These are phyloP conservation scores for Pristionchus arcanus DNA, from an alignment of 2,888 invertebrate genomes.

Conservation along the genomic window DNA sequence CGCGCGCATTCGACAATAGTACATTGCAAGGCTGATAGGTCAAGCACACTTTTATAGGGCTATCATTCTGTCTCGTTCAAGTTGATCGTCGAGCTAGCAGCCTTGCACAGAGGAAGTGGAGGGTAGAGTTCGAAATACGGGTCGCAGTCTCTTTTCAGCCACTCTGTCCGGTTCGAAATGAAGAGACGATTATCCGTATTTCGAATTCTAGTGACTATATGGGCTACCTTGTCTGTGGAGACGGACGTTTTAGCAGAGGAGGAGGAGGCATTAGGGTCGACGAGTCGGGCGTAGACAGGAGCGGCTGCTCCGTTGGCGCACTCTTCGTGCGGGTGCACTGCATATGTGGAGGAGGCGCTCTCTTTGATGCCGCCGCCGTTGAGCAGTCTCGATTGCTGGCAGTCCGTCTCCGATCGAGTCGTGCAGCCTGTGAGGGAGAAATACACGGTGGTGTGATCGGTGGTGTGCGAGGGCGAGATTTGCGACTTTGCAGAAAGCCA, in stretches of 20 bases:
- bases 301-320: not conserved
- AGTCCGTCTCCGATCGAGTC: slow-evolving; percentile 36
- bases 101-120: not conserved
- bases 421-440: not conserved
- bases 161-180: no score
- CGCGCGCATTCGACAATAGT: not conserved
- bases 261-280: not conserved
- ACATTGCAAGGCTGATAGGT: not conserved
- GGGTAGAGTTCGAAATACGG: not conserved
- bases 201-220: no score
- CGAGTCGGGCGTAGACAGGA: not conserved
- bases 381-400: slow-evolving; percentile 23
- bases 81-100: not conserved
- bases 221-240: slow-evolving; percentile 34
- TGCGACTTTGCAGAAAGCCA: not conserved
- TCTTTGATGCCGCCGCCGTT: not conserved
- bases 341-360: not conserved
- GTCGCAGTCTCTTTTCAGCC: no score
- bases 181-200: no score
- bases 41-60: not conserved
- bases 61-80: not conserved
- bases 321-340: slow-evolving; percentile 26
- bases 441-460: no score
- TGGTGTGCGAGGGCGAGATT: not conserved
- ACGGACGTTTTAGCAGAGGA: slow-evolving; percentile 23